These are phyloP conservation scores for Triplophysa yarkandensis DNA, from an alignment of 2,797 vertebrate species.

Conservation along the genomic window DNA sequence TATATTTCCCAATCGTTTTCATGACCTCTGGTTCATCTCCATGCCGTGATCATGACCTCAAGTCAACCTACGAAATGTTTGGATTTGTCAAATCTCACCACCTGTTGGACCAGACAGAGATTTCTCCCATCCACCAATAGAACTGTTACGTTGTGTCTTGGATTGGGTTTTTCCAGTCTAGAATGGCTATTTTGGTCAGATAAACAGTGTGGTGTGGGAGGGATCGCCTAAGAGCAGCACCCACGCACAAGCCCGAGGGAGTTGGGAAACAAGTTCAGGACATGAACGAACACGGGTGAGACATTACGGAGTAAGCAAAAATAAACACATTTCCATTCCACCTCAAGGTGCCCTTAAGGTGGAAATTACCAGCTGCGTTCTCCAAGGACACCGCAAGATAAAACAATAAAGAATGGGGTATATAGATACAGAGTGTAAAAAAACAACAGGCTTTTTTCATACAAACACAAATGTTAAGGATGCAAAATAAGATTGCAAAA, in stretches of 20 bases:
- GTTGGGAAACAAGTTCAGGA: slow-evolving; percentile 63
- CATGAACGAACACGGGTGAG: slow-evolving; percentile 67
- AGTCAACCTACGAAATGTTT: neutral
- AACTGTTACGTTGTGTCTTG: slow-evolving; percentile 65
- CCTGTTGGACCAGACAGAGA: slow-evolving; percentile 57
- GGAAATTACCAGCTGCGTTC: slow-evolving; percentile 44
- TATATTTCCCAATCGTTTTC: neutral
- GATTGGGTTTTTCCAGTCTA: slow-evolving; percentile 75
- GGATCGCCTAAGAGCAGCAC: slow-evolving; percentile 58
- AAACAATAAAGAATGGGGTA: slow-evolving; percentile 48
- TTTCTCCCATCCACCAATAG: slow-evolving; percentile 60
- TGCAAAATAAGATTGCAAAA: too few species aligned
- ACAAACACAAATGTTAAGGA: too few species aligned
- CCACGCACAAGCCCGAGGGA: slow-evolving; percentile 25
- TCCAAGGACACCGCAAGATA: slow-evolving; percentile 35
- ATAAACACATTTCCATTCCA: slow-evolving; percentile 66
- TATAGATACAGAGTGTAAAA: neutral
- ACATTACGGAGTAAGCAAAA: slow-evolving; percentile 59
- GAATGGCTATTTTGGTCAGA: slow-evolving; percentile 79
- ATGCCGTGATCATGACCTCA: neutral
- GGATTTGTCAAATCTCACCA: slow-evolving; percentile 5
- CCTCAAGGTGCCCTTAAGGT: slow-evolving; percentile 42
- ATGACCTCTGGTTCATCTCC: slow-evolving; percentile 1
- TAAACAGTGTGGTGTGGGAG: slow-evolving; percentile 76
- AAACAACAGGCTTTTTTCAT: neutral